Evolutionary conservation across 2,888 invertebrate species (phyloP).

Genomic region (Anoplius nigerrimus): DNA sequence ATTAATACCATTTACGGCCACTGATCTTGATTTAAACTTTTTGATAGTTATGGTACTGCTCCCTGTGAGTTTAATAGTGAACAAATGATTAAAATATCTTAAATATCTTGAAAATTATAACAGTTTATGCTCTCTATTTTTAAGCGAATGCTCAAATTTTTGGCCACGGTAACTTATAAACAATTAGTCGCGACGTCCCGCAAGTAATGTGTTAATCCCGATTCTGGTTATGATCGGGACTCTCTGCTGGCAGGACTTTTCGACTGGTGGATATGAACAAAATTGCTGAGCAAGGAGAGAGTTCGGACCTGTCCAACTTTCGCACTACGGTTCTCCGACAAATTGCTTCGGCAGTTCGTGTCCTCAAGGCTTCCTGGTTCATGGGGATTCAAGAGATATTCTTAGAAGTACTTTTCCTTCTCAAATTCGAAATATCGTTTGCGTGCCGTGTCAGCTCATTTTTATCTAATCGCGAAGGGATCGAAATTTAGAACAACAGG

Average conservation of each 20-base stretch:
- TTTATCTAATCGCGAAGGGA: neutral
- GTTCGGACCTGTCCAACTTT: neutral
- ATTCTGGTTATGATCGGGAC: too few species aligned
- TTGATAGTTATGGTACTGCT: too few species aligned
- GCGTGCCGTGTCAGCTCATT: slow-evolving; percentile 14
- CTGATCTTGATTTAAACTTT: neutral
- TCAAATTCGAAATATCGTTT: too few species aligned
- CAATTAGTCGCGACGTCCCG: too few species aligned
- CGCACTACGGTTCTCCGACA: slow-evolving; percentile 65
- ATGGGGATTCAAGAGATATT: slow-evolving; percentile 82
- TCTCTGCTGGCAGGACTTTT: slow-evolving; percentile 77
- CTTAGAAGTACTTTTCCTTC: slow-evolving; percentile 75
- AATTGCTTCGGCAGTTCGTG: slow-evolving; percentile 82
- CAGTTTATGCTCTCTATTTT: too few species aligned
- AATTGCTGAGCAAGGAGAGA: slow-evolving; percentile 75
- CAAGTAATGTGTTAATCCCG: too few species aligned
- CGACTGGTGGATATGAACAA: slow-evolving; percentile 80
- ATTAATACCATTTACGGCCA: neutral
- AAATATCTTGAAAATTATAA: too few species aligned
- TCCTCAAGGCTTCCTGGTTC: slow-evolving; percentile 83
- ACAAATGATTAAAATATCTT: too few species aligned
- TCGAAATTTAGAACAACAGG: slow-evolving; percentile 78
- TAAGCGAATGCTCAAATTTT: too few species aligned
- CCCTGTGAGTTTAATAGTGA: too few species aligned
- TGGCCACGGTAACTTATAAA: too few species aligned